These are phyloP conservation scores for Palaemon carinicauda DNA, from an alignment of 1,140 invertebrate species.

Conservation along the genomic window DNA sequence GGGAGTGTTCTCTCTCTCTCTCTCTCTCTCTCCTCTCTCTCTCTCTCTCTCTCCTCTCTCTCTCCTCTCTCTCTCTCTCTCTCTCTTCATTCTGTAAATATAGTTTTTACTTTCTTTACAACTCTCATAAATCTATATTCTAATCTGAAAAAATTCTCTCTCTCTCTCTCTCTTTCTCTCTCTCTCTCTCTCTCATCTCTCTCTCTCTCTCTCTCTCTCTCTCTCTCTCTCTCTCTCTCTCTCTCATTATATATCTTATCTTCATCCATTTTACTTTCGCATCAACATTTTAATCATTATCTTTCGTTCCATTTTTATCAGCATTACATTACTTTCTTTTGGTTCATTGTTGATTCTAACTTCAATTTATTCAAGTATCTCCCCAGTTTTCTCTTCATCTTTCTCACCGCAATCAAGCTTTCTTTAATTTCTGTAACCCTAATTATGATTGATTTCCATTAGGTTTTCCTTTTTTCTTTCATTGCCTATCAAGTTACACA, in stretches of 20 bases:
- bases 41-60: neutral
- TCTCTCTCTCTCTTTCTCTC: neutral
- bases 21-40: neutral
- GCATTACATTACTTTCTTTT: too few species aligned
- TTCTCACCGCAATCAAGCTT: too few species aligned
- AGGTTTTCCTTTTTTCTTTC: too few species aligned
- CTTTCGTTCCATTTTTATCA: neutral
- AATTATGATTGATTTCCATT: too few species aligned
- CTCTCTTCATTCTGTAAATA: neutral
- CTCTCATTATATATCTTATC: neutral
- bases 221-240: neutral
- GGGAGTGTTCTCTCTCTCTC: too few species aligned
- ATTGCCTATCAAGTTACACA: too few species aligned
- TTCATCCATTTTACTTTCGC: neutral
- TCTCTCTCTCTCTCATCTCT: conserved; percentile 4
- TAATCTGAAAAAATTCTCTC: neutral
- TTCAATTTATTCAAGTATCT: too few species aligned
- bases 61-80: neutral
- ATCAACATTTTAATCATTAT: too few species aligned
- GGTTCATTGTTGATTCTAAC: too few species aligned
- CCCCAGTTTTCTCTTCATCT: too few species aligned
- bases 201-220: conserved; percentile 6
- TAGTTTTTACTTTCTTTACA: neutral
- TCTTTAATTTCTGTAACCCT: too few species aligned
- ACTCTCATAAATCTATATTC: too few species aligned